Evolutionary conservation across 2,113 vertebrate genomes (phyloP).

Genomic region (Callipepla squamata): DNA sequence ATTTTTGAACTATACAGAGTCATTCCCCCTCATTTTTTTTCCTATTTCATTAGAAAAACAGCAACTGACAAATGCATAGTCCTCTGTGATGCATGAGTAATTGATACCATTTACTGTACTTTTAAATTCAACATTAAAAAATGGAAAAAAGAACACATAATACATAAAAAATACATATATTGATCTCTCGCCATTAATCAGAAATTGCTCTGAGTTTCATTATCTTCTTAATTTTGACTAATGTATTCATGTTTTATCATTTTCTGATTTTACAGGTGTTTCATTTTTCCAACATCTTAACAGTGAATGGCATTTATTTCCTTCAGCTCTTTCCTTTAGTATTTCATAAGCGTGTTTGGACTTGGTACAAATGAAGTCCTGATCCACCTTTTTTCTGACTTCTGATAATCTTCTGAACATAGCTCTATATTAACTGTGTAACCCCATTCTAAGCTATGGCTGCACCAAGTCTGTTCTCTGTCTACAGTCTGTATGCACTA

Average conservation of each 20-base stretch:
- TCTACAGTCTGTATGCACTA: not conserved
- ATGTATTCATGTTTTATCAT: not conserved
- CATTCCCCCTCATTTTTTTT: not conserved
- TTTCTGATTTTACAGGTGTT: not conserved
- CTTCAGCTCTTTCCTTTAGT: not conserved
- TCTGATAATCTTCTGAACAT: fast-evolving
- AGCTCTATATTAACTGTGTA: not conserved
- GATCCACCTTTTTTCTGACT: not conserved
- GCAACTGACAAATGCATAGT: not conserved
- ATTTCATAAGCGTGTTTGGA: not conserved
- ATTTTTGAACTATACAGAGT: not conserved
- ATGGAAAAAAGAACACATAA: not conserved
- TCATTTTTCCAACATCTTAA: not conserved
- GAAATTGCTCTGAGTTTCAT: not conserved
- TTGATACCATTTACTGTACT: not conserved
- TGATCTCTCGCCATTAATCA: not conserved
- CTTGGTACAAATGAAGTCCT: not conserved
- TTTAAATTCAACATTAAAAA: not conserved
- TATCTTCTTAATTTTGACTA: not conserved
- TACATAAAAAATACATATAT: not conserved
- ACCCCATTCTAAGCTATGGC: not conserved
- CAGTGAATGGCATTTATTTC: not conserved
- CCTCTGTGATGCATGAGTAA: not conserved
- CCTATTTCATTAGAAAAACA: not conserved
- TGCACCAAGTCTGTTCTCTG: not conserved